Evolutionary conservation across 2,888 invertebrate genomes (phyloP), one percentile per base, ranked within the genome.

Genomic region (Brachypalpus laphriformis): DNA sequence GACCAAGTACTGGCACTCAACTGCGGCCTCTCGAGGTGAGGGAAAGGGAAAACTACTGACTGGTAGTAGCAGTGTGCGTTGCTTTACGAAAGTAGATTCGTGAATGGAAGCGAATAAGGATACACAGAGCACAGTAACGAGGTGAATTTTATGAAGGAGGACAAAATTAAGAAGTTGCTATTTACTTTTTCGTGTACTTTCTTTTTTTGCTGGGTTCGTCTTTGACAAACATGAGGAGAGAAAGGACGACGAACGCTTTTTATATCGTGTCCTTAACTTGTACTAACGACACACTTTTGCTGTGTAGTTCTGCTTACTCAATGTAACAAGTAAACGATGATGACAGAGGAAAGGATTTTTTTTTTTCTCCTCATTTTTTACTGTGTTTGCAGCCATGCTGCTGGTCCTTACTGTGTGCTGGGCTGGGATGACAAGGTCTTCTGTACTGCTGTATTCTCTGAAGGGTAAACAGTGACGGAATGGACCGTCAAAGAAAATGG

Each of bases 131-230:
- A 68, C 66, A 25, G 34, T 65, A 54, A 59, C 63, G 57, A 72
- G 61, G 66, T 49, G 61, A 49, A 80, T 80, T 63, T 80, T 78
- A 77, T 77, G 66, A 83, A 82, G 77, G 65, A 80, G 59, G 66
- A 80, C 40, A 51, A 80, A 85, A 85, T 80, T 85, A 85, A 85
- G 85, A 85, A 80, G 63, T 80, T 71, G 70, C 54, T 71, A 61
- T 71, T 83, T 80, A 80, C 65, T 75, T 14, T 61, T 78, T 77
- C 47, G 49, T 77, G 8, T 54, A 28, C 4, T 40, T 40, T 54
- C 3, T n/a, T 40, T 59, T 34, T 34, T 11, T 31, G 4, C 9
- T 57, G 22, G 22, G 6, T 65, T 34, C 54, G 14, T 65, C 66
- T 77, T 83, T 70, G 68, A 70, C 42, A 63, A 70, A 80, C 80